Evolutionary conservation across 2,797 vertebrate species (phyloP).

Genomic region (Chaunax sp.): DNA sequence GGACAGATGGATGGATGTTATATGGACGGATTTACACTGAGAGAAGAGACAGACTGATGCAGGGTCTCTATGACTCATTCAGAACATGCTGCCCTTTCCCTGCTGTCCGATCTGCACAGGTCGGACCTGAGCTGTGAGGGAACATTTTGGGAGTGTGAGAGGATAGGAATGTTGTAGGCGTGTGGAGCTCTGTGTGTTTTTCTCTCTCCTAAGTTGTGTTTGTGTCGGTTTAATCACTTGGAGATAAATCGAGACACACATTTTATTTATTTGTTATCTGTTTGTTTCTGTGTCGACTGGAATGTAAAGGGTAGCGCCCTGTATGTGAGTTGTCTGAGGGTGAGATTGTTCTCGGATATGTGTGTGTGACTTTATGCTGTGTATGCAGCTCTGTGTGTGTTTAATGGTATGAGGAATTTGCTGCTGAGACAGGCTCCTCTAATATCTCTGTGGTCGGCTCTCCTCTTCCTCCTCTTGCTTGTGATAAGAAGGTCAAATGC

Average conservation of each 20-base stretch:
- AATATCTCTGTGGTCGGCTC: conserved; percentile 61
- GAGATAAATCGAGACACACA: conserved; percentile 18
- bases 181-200: conserved; percentile 15
- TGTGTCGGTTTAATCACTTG: conserved; percentile 43
- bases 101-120: conserved; percentile 61
- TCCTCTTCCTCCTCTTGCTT: conserved; percentile 52
- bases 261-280: conserved; percentile 42
- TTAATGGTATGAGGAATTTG: conserved; percentile 63
- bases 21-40: conserved; percentile 25
- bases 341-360: conserved; percentile 55
- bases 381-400: conserved; percentile 50
- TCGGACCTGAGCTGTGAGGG: conserved; percentile 54
- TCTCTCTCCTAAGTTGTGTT: conserved; percentile 35
- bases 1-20: background rate
- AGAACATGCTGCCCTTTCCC: conserved; percentile 61
- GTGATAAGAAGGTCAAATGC: conserved; percentile 77
- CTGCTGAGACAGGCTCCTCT: conserved; percentile 63
- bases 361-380: conserved; percentile 30
- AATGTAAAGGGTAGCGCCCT: conserved; percentile 61
- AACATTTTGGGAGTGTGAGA: conserved; percentile 35
- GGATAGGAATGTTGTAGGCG: conserved; percentile 47
- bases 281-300: conserved; percentile 56
- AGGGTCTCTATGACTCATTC: conserved; percentile 70
- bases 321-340: conserved; percentile 44
- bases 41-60: conserved; percentile 38